A percentile compares a stretch with the other conserved stretches of the same genome.
These are phyloP conservation scores for Anolis sagrei DNA, from an alignment of 2,113 vertebrate genomes.

Conservation along the genomic window DNA sequence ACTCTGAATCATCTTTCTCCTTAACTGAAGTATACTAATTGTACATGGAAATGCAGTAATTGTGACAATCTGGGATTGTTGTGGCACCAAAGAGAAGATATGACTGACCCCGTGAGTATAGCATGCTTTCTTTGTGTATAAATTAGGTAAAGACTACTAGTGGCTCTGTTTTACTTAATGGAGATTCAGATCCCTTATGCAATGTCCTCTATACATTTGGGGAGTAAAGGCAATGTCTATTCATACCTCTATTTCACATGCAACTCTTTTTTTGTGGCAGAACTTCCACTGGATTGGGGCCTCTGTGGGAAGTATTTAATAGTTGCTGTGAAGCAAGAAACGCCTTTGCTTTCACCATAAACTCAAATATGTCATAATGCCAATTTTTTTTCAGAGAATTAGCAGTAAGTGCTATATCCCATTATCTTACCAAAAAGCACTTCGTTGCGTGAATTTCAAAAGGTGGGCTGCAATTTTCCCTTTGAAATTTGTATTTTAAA, in stretches of 20 bases:
- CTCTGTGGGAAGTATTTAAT: neutral
- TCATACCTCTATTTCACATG: neutral
- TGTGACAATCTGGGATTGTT: neutral
- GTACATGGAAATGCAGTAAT: too few species aligned
- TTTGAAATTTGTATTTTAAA: conserved; percentile 35
- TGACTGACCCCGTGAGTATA: neutral
- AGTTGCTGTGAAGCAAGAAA: neutral
- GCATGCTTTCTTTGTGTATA: neutral
- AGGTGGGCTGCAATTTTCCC: conserved; percentile 41
- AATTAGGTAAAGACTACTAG: neutral
- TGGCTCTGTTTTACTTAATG: neutral
- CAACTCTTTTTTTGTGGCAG: neutral
- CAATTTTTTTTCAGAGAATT: neutral
- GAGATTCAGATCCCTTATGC: neutral
- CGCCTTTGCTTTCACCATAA: neutral
- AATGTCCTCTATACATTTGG: neutral
- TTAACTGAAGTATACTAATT: neutral
- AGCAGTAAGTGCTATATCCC: rapidly evolving
- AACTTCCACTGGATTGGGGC: neutral
- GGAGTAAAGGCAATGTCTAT: neutral
- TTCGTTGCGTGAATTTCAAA: conserved; percentile 52
- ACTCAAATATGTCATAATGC: rapidly evolving
- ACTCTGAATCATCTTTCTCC: neutral
- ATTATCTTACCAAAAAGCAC: neutral
- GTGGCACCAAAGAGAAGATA: neutral